Evolutionary conservation across 1,140 invertebrate genomes (phyloP).

Genomic region (Sminthurides bifidus): DNA sequence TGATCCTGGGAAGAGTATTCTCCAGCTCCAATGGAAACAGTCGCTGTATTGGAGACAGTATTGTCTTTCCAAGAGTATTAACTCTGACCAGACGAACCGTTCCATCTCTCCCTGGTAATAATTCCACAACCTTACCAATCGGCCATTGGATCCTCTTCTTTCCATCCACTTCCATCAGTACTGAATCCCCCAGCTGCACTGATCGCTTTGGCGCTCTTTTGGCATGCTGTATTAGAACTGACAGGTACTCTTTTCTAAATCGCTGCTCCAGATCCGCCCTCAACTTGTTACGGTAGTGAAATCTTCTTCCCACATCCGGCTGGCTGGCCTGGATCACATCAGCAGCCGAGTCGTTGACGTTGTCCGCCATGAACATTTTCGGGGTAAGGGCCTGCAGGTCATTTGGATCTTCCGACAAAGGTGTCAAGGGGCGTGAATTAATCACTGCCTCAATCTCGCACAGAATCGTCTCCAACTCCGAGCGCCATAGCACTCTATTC

Average conservation of each 20-base stretch:
- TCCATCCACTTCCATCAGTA: no score
- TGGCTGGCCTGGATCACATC: not conserved
- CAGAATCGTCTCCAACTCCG: constrained; percentile 1
- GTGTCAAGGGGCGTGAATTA: constrained; percentile 9
- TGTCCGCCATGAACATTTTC: constrained; percentile 4
- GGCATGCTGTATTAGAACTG: no score
- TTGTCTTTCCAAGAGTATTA: not conserved
- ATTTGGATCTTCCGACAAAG: constrained; percentile 1
- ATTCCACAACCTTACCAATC: constrained; percentile 5
- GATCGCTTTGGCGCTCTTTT: no score
- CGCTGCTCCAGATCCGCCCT: no score
- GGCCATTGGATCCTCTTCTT: no score
- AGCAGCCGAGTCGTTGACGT: not conserved
- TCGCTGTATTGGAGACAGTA: constrained; percentile 17
- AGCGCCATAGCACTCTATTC: not conserved
- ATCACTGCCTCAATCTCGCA: constrained; percentile 1
- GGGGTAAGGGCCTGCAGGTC: constrained; percentile 9
- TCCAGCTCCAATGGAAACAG: constrained; percentile 26
- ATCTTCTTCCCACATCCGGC: no score
- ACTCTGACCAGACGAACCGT: constrained; percentile 8
- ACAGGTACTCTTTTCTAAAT: no score
- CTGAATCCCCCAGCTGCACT: no score
- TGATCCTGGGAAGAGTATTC: no score
- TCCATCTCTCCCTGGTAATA: constrained; percentile 12
- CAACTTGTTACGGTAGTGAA: no score